phyloP scores from a whole-genome alignment of 2,888 invertebrate genomes.

The Fabriciana adippe region DNA sequence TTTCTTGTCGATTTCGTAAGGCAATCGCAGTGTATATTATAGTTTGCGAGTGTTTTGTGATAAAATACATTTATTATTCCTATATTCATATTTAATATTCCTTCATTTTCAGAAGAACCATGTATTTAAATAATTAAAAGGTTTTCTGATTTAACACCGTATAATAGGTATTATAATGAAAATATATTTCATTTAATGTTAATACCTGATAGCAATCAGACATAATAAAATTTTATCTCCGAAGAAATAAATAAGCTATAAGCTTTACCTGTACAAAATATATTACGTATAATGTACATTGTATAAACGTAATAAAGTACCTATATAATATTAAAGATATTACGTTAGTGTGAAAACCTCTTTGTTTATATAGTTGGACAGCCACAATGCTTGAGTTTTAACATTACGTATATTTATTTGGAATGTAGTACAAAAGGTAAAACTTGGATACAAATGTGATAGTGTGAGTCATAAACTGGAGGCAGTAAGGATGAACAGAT shows the following conservation, averaged over 20 bases:
- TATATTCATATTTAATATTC: no score
- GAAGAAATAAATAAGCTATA: no score
- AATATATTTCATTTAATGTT: no score
- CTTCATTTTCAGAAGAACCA: no score
- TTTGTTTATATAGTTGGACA: background rate
- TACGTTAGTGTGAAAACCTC: background rate
- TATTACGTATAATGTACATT: no score
- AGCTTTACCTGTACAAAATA: no score
- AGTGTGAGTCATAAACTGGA: constrained; percentile 22
- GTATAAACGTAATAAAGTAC: no score
- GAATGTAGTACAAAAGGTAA: background rate
- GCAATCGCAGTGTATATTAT: constrained; percentile 15
- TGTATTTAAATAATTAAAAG: no score
- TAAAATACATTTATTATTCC: background rate
- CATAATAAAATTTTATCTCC: no score
- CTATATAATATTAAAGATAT: background rate
- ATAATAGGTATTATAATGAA: no score
- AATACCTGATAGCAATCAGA: no score
- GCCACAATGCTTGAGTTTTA: background rate
- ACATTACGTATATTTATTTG: background rate
- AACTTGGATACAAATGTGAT: constrained; percentile 15
- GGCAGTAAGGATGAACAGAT: constrained; percentile 31
- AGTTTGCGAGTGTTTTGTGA: constrained; percentile 8
- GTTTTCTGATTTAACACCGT: no score
- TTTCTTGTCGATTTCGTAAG: constrained; percentile 15